These are phyloP conservation scores for Ailuropoda melanoleuca DNA, from an alignment of 2,113 vertebrate species.

Conservation along the genomic window DNA sequence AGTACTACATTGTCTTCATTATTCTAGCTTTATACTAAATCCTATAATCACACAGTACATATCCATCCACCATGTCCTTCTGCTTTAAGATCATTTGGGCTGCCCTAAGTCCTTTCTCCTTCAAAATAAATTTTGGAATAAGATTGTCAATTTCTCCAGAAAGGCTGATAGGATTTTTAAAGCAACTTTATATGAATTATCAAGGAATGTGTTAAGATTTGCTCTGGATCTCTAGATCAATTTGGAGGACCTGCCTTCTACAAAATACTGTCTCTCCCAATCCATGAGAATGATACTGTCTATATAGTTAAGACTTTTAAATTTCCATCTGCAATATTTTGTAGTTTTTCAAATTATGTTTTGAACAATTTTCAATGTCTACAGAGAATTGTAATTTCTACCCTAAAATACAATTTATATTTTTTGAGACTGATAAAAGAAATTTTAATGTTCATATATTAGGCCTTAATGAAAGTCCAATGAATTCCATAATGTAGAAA, in stretches of 20 bases:
- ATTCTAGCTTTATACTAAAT: not conserved
- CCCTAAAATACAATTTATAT: not conserved
- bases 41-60: not conserved
- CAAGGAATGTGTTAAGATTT: not conserved
- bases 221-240: not conserved
- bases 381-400: not conserved
- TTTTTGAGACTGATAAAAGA: not conserved
- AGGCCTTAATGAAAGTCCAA: not conserved
- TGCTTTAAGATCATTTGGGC: not conserved
- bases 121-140: not conserved
- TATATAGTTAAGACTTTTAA: not conserved
- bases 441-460: not conserved
- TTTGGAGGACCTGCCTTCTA: not conserved
- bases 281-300: not conserved
- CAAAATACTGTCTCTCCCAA: not conserved
- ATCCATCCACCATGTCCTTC: not conserved
- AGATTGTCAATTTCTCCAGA: not conserved
- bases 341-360: not conserved
- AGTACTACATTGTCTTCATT: not conserved
- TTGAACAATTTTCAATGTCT: not conserved
- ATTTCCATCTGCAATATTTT: not conserved
- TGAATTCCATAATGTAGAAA: not conserved
- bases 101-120: not conserved
- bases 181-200: not conserved
- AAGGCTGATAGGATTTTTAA: not conserved